Percentiles rank a stretch among this genome's conserved stretches.
phyloP scores from a whole-genome alignment of 2,888 invertebrate genomes.

The Troides oblongomaculatus region DNA sequence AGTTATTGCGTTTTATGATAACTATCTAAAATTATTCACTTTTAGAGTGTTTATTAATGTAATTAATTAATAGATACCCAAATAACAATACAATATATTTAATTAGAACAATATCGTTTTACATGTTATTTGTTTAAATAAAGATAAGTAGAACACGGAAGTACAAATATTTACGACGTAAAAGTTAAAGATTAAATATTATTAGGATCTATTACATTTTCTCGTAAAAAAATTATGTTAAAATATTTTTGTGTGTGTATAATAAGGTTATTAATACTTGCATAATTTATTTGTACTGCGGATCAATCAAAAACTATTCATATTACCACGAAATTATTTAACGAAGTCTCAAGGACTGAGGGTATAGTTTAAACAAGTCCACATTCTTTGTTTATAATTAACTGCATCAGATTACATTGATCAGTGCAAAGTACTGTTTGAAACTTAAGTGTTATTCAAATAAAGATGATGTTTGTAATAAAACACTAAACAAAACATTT shows the following conservation, averaged over 20 bases:
- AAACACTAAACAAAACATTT: not conserved
- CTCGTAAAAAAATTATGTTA: not conserved
- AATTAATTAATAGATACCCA: not conserved
- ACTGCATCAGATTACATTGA: conserved; percentile 1
- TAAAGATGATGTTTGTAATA: not conserved
- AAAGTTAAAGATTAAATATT: not conserved
- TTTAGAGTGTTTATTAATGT: too few relatives aligned
- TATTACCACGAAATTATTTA: not conserved
- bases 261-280: not conserved
- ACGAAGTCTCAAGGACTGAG: conserved; percentile 16
- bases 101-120: not conserved
- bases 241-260: not conserved
- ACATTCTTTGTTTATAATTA: not conserved
- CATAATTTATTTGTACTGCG: not conserved
- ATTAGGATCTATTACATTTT: not conserved
- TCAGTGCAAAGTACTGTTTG: not conserved
- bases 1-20: not conserved
- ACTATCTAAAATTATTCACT: too few relatives aligned
- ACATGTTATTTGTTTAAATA: not conserved
- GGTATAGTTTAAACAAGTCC: conserved; percentile 11
- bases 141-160: not conserved
- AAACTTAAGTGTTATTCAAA: not conserved
- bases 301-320: not conserved
- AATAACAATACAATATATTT: not conserved
- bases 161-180: not conserved